Conservation (phyloP, 37 sponge, comb jelly and placozoan genomes). For the Eunapius fragilis region DNA sequence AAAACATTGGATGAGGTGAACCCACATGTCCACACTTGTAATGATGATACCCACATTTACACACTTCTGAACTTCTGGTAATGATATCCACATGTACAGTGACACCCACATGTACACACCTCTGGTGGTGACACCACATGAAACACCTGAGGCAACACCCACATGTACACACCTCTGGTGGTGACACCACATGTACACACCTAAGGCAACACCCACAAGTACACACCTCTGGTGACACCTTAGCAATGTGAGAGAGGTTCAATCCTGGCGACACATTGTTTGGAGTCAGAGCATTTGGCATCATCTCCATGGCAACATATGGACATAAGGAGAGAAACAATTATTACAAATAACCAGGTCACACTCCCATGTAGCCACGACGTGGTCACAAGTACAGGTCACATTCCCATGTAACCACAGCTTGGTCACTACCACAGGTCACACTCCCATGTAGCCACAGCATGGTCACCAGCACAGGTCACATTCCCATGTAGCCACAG, state of each 20-base stretch:
- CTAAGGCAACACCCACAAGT: background rate
- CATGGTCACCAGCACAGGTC: background rate
- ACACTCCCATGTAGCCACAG: too few species aligned
- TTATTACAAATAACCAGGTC: background rate
- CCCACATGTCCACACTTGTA: too few species aligned
- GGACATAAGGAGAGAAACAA: background rate
- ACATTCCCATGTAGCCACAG: background rate
- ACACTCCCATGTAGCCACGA: too few species aligned
- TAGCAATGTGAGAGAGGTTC: slow-evolving; percentile 58
- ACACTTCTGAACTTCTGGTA: too few species aligned
- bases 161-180: too few species aligned
- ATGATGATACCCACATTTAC: too few species aligned
- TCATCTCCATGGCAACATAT: slow-evolving; percentile 39
- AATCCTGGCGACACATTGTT: background rate
- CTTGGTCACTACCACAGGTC: background rate
- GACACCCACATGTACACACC: too few species aligned
- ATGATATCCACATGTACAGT: too few species aligned
- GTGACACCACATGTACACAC: background rate
- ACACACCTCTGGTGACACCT: slow-evolving; percentile 49
- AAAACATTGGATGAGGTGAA: too few species aligned
- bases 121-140: too few species aligned
- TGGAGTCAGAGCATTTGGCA: slow-evolving; percentile 47
- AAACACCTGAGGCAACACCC: too few species aligned
- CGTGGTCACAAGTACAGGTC: background rate
- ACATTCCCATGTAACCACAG: background rate